A percentile compares a stretch with the other conserved stretches of the same genome.
These are phyloP conservation scores for Esox masquinongy DNA, from an alignment of 2,797 vertebrate species.

Conservation along the genomic window DNA sequence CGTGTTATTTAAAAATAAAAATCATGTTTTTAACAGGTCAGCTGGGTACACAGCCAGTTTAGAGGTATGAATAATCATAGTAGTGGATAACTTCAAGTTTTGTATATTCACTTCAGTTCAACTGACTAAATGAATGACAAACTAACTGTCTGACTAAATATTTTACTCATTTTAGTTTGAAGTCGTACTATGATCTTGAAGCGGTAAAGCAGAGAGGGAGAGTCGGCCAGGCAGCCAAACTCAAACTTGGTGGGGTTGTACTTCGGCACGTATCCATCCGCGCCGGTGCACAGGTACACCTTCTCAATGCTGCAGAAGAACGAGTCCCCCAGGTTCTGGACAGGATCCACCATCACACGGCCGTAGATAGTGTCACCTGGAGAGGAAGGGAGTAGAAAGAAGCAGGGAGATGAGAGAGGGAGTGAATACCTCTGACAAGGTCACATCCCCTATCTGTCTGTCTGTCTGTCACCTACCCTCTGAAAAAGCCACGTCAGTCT, in stretches of 20 bases:
- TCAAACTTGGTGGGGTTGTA: constrained; percentile 86
- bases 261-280: constrained; percentile 93
- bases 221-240: constrained; percentile 92
- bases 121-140: neutral
- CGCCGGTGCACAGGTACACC: constrained; percentile 92
- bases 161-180: neutral
- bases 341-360: constrained; percentile 95
- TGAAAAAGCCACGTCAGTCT: constrained; percentile 86
- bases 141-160: neutral
- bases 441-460: neutral
- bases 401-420: neutral
- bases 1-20: no score
- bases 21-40: no score
- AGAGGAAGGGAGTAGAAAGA: constrained; percentile 11
- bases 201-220: constrained; percentile 85
- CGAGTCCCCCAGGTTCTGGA: constrained; percentile 92
- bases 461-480: constrained; percentile 75
- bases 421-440: no score
- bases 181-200: constrained; percentile 92
- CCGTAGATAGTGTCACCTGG: constrained; percentile 88
- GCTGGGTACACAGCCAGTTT: no score
- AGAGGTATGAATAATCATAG: no score
- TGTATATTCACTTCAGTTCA: neutral
- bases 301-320: constrained; percentile 95
- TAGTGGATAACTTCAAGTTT: neutral